These are phyloP conservation scores for Adelognathus sp. DNA, from an alignment of 2,888 invertebrate species.

Conservation along the genomic window DNA sequence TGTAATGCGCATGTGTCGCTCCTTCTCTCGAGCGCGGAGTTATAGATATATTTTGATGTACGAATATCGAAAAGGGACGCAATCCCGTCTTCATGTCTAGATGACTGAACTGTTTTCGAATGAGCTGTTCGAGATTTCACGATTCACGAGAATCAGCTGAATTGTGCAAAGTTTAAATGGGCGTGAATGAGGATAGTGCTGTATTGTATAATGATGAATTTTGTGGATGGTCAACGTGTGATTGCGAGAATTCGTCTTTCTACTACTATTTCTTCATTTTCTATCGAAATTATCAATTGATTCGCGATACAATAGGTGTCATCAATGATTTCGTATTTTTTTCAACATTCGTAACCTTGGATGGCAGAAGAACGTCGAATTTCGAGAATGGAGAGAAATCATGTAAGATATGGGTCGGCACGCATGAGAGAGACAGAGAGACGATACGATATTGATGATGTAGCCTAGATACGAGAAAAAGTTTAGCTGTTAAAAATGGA, in stretches of 20 bases:
- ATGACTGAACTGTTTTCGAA: background rate
- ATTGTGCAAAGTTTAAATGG: background rate
- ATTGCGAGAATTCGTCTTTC: slow-evolving; percentile 38
- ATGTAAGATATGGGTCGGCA: background rate
- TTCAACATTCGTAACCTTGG: no score
- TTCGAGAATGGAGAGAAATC: slow-evolving; percentile 1
- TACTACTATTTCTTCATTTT: no score
- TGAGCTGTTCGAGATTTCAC: background rate
- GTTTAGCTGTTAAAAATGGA: slow-evolving; percentile 8
- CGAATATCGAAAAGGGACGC: background rate
- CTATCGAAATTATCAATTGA: no score
- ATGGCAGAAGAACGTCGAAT: slow-evolving; percentile 7
- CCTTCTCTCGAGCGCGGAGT: background rate
- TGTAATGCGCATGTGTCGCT: background rate
- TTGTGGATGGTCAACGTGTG: slow-evolving; percentile 51
- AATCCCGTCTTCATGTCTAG: background rate
- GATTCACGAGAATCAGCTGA: background rate
- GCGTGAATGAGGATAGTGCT: slow-evolving; percentile 23
- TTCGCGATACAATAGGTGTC: no score
- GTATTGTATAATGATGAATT: slow-evolving; percentile 45
- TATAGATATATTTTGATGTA: background rate
- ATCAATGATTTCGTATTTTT: no score
- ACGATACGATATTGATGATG: background rate
- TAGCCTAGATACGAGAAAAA: slow-evolving; percentile 8
- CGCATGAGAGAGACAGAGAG: background rate